Conservation (phyloP, 2,888 invertebrate species). For the Pristionchus japonicus region DNA sequence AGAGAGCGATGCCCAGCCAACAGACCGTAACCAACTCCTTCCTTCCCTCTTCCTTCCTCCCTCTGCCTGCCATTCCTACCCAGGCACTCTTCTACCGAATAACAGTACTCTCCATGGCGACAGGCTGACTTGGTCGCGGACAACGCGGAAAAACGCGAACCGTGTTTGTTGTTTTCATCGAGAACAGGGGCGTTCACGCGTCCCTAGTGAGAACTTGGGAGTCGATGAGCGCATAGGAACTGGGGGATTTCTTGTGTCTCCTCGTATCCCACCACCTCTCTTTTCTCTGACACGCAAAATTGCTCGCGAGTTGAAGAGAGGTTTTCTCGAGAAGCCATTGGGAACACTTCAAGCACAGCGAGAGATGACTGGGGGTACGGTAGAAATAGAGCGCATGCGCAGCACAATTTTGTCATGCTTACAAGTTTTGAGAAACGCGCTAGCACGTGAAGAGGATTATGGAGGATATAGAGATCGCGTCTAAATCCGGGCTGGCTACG, state of each 20-base stretch:
- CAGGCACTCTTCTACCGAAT: conserved; percentile 16
- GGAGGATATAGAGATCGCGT: too few species aligned
- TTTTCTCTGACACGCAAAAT: too few species aligned
- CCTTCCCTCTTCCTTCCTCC: neutral
- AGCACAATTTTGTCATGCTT: too few species aligned
- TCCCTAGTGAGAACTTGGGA: too few species aligned
- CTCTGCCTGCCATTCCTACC: neutral
- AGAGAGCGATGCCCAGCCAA: neutral
- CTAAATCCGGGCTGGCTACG: too few species aligned
- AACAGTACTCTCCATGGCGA: conserved; percentile 37
- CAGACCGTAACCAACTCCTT: neutral
- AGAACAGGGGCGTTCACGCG: neutral
- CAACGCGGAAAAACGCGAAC: neutral
- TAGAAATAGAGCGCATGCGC: too few species aligned
- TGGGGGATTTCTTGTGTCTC: too few species aligned
- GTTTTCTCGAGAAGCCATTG: neutral
- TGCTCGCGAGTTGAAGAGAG: too few species aligned
- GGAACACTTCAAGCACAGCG: neutral
- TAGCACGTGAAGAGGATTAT: too few species aligned
- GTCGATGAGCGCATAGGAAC: too few species aligned
- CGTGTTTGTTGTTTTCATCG: neutral
- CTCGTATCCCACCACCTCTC: too few species aligned
- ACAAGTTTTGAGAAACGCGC: too few species aligned
- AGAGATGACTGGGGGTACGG: neutral
- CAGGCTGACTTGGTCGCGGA: conserved; percentile 16